These are phyloP conservation scores for Lutjanus argentimaculatus DNA, from an alignment of 2,797 vertebrate species.

Conservation along the genomic window DNA sequence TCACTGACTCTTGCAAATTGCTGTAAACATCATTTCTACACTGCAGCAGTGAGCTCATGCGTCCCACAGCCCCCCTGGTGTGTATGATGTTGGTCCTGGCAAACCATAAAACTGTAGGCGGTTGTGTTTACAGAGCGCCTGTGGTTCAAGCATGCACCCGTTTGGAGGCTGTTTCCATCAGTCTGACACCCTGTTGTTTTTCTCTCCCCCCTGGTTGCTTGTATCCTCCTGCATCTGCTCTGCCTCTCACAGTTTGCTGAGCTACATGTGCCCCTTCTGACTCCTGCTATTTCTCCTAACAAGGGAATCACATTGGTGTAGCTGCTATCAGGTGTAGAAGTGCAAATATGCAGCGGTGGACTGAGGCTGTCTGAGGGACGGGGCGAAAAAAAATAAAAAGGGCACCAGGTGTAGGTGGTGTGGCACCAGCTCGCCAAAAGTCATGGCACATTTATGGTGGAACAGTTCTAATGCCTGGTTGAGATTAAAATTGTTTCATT, in stretches of 20 bases:
- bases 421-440: too few relatives aligned
- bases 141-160: slow-evolving; percentile 39
- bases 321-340: slow-evolving; percentile 38
- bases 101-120: slow-evolving; percentile 47
- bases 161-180: slow-evolving; percentile 58
- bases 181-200: slow-evolving; percentile 62
- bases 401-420: too few relatives aligned
- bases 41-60: slow-evolving; percentile 34
- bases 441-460: too few relatives aligned
- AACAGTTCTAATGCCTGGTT: too few relatives aligned
- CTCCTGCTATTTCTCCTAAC: slow-evolving; percentile 58
- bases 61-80: neutral
- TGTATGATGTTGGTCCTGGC: slow-evolving; percentile 44
- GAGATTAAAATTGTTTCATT: too few relatives aligned
- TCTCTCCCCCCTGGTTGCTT: slow-evolving; percentile 48
- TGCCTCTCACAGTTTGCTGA: slow-evolving; percentile 60
- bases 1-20: slow-evolving; percentile 16
- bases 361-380: too few relatives aligned
- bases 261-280: slow-evolving; percentile 51
- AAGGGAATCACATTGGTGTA: slow-evolving; percentile 57
- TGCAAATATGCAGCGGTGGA: neutral
- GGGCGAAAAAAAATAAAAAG: too few relatives aligned
- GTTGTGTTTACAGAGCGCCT: slow-evolving; percentile 56
- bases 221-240: slow-evolving; percentile 58
- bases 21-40: slow-evolving; percentile 21